Percentiles rank a stretch among this genome's conserved stretches.
Conservation (phyloP, 2,797 vertebrate species). For the Tolypeutes matacus region DNA sequence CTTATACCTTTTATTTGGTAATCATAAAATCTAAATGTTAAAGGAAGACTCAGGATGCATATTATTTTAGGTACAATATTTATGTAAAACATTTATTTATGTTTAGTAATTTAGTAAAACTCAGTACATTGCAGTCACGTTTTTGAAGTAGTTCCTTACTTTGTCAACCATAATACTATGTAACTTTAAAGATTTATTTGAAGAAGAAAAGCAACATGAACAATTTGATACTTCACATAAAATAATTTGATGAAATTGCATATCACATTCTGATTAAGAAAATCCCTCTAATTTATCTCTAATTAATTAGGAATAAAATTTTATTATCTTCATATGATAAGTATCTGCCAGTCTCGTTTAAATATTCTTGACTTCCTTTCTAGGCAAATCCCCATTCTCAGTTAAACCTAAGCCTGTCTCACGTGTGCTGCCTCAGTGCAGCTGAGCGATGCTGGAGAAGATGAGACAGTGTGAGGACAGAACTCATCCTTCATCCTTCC, state of each 20-base stretch:
- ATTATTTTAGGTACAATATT: background rate
- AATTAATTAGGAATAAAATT: background rate
- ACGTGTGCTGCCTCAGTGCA: background rate
- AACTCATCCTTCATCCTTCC: background rate
- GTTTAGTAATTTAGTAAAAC: background rate
- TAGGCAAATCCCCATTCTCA: background rate
- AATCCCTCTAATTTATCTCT: background rate
- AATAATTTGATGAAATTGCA: background rate
- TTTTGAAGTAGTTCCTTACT: background rate
- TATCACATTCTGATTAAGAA: background rate
- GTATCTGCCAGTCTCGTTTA: background rate
- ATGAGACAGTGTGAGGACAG: background rate
- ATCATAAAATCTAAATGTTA: background rate
- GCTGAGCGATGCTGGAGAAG: background rate
- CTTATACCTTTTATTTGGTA: slow-evolving; percentile 7
- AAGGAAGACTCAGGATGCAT: background rate
- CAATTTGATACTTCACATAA: background rate
- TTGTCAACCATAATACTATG: background rate
- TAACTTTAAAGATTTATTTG: background rate
- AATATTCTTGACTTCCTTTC: background rate
- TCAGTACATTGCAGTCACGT: background rate
- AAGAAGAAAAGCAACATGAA: slow-evolving; percentile 22
- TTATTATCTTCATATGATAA: background rate
- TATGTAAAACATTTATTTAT: background rate
- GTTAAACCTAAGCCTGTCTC: background rate